Evolutionary conservation across 2,888 invertebrate genomes (phyloP).

Genomic region (Toxonevra muliebris): DNA sequence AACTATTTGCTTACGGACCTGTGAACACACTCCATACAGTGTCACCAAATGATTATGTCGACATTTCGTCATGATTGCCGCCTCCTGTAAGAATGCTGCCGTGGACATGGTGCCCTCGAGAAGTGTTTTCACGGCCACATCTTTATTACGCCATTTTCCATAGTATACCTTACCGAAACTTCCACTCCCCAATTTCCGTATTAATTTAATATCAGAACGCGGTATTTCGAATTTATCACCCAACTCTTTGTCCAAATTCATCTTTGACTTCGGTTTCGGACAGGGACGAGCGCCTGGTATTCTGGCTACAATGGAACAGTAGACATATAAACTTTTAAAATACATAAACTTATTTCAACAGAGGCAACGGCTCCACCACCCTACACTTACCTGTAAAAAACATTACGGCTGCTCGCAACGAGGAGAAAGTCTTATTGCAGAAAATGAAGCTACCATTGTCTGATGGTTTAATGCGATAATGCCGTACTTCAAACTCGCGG

Average conservation of each 20-base stretch:
- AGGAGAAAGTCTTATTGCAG: slow-evolving; percentile 91
- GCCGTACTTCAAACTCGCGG: slow-evolving; percentile 93
- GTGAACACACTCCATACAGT: slow-evolving; percentile 91
- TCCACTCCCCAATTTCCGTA: slow-evolving; percentile 89
- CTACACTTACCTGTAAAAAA: slow-evolving; percentile 90
- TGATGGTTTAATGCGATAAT: slow-evolving; percentile 96
- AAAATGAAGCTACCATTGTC: slow-evolving; percentile 97
- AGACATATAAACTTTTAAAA: not conserved
- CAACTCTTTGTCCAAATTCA: slow-evolving; percentile 85
- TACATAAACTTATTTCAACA: not conserved
- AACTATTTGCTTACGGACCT: slow-evolving; percentile 58
- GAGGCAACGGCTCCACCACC: not conserved
- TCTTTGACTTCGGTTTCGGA: slow-evolving; percentile 93
- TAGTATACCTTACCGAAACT: slow-evolving; percentile 98
- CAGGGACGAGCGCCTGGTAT: slow-evolving; percentile 93
- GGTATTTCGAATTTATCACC: slow-evolving; percentile 97
- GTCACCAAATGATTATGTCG: slow-evolving; percentile 93
- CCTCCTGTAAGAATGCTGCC: slow-evolving; percentile 95
- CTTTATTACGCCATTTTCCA: slow-evolving; percentile 94
- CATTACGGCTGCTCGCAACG: slow-evolving; percentile 89
- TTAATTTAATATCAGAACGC: slow-evolving; percentile 83
- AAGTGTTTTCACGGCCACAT: slow-evolving; percentile 97
- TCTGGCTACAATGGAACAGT: slow-evolving; percentile 72
- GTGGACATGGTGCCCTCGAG: slow-evolving; percentile 97
- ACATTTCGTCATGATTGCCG: slow-evolving; percentile 98